Evolutionary conservation across 2,888 invertebrate species (phyloP).

Genomic region (Hirtodrosophila alboralis): DNA sequence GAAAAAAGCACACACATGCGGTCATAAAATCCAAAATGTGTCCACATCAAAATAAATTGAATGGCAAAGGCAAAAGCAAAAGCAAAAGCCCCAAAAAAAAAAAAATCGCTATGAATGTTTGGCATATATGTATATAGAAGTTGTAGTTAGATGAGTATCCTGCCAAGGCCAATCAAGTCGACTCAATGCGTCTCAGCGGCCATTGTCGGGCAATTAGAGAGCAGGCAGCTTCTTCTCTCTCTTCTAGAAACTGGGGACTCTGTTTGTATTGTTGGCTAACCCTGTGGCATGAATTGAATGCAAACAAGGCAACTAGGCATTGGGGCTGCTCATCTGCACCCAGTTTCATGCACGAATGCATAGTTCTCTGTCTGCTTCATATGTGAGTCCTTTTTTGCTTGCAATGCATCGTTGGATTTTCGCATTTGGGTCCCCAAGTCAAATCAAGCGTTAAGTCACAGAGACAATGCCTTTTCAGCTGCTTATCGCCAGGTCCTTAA

Average conservation of each 20-base stretch:
- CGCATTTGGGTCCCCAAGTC: slow-evolving; percentile 26
- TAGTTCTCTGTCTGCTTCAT: slow-evolving; percentile 8
- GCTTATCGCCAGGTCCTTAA: slow-evolving; percentile 27
- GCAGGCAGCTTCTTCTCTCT: slow-evolving; percentile 3
- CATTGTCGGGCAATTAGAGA: slow-evolving; percentile 48
- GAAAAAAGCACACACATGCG: slow-evolving; percentile 25
- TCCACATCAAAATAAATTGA: slow-evolving; percentile 14
- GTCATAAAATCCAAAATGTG: slow-evolving; percentile 27
- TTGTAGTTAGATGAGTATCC: too few species aligned
- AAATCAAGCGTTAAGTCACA: slow-evolving; percentile 74
- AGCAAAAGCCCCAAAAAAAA: too few species aligned
- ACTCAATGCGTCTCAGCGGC: slow-evolving; percentile 9
- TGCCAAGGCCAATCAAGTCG: slow-evolving; percentile 41
- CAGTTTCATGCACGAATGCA: slow-evolving; percentile 69
- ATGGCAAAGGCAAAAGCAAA: too few species aligned
- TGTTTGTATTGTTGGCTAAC: slow-evolving; percentile 16
- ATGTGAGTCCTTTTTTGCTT: slow-evolving; percentile 35
- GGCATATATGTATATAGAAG: too few species aligned
- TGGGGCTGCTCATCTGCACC: slow-evolving; percentile 53
- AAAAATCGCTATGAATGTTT: slow-evolving; percentile 4
- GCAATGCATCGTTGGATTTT: slow-evolving; percentile 67
- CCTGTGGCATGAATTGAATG: slow-evolving; percentile 56
- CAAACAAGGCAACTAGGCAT: slow-evolving; percentile 54
- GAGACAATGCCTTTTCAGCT: slow-evolving; percentile 49
- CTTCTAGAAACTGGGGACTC: neutral